These are phyloP conservation scores for Schizopygopsis malacanthus DNA, from an alignment of 2,797 vertebrate species.

Conservation along the genomic window DNA sequence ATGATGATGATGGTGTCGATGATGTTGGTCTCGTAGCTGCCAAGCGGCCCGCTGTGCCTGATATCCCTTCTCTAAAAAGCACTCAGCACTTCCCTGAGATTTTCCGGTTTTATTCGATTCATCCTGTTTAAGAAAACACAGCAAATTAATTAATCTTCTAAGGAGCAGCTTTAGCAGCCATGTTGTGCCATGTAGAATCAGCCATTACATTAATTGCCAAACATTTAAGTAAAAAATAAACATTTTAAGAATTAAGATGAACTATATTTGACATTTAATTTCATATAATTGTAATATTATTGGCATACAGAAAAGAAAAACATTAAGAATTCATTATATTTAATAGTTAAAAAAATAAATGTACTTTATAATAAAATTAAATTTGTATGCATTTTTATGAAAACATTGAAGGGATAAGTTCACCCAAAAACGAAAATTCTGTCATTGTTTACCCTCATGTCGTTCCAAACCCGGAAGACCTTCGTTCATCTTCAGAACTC, in stretches of 20 bases:
- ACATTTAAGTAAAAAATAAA: background rate
- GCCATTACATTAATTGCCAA: background rate
- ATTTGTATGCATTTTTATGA: background rate
- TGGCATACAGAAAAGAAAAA: background rate
- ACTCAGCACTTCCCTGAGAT: constrained; percentile 91
- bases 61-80: constrained; percentile 83
- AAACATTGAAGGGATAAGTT: background rate
- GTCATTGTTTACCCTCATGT: too few relatives aligned
- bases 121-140: constrained; percentile 65
- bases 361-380: background rate
- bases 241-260: background rate
- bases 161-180: background rate
- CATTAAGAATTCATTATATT: background rate
- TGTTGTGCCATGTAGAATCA: background rate
- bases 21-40: constrained; percentile 78
- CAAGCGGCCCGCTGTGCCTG: constrained; percentile 86
- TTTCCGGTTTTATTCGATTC: constrained; percentile 87
- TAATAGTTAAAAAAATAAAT: background rate
- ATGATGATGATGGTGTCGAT: constrained; percentile 35
- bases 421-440: too few relatives aligned
- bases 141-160: background rate
- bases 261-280: background rate
- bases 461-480: too few relatives aligned
- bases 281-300: background rate
- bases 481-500: too few relatives aligned